Base-by-base conservation (phyloP, 2,797 vertebrate species). In the Zenarchopterus dispar region DNA sequence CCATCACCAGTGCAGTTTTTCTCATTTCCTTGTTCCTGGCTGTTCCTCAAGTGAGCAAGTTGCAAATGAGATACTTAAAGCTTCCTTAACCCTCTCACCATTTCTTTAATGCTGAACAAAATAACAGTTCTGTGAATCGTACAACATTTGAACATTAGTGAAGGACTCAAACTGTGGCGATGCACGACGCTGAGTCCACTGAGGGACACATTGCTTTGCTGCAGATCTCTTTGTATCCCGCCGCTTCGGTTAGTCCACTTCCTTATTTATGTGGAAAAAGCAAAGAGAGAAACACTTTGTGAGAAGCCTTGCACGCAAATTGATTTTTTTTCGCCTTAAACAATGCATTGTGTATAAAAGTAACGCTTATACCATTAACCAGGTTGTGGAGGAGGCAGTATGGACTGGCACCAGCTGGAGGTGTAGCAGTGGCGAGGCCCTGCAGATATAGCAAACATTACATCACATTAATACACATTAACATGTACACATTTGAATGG, bases 381-480 rank as follows among this genome's bases (percentile, higher is more conserved):
- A 59, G 17, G 47, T 59, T 59, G 45, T 49, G 45, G 21, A 39
- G 56, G 56, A 48, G 28, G 36, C 56, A 49, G 56, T 59, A 59
- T n/a, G 56, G 31, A 24, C 17, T 59, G 7, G 56, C 17, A 17
- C 28, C 45, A 36, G 28, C 45, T 4, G 56, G 44, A 59, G 21
- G 21, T 28, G 26, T 36, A 21, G 28, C 36, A 28, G 31, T 59
- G 46, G 56, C 6, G 21, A 59, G 56, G 21, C 56, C 56, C 56
- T 59, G 31, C 41, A 31, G 11, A 39, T 0, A 39, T 28, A 17
- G 18, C 21, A 24, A 7, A 39, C 44, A 23, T 36, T 7, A 39
- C 21, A 36, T 22, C 10, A 8, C 19, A 16, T 23, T 56, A 31
- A 15, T 31, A 7, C n/a, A 56, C 26, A 18, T 18, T 13, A 56